Evolutionary conservation across 2,888 invertebrate genomes (phyloP).

Genomic region (Coelogynopora nodosa): DNA sequence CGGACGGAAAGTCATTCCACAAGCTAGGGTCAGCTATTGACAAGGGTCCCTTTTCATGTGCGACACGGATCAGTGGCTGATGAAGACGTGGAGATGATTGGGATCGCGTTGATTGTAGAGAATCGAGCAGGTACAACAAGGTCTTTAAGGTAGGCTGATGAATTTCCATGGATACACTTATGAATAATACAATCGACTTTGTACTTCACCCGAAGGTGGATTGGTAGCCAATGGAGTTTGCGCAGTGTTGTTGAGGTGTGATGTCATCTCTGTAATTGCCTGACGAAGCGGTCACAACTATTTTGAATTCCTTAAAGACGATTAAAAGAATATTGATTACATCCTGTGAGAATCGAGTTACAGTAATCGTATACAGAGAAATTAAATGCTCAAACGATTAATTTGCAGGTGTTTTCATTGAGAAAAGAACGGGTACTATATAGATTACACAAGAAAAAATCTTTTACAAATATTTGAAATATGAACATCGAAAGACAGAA

Average conservation of each 20-base stretch:
- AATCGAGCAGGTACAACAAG: not conserved
- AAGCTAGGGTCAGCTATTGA: not conserved
- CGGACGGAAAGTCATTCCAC: not conserved
- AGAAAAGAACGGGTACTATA: not conserved
- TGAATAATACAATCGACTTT: not conserved
- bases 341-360: not conserved
- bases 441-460: not conserved
- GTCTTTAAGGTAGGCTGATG: conserved; percentile 7
- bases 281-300: not conserved
- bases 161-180: conserved; percentile 16
- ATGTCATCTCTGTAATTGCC: no score
- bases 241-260: not conserved
- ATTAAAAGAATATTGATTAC: not conserved
- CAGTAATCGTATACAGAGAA: not conserved
- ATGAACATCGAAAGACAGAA: no score
- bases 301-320: not conserved
- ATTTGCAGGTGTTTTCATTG: not conserved
- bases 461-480: no score
- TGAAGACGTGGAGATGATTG: not conserved
- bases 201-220: not conserved
- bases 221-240: not conserved
- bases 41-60: not conserved
- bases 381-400: not conserved
- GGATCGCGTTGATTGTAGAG: conserved; percentile 4
- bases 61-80: conserved; percentile 13